These are phyloP conservation scores for Palythoa caribaeorum DNA, from an alignment of 92 coral and sea anemone species.

Conservation along the genomic window DNA sequence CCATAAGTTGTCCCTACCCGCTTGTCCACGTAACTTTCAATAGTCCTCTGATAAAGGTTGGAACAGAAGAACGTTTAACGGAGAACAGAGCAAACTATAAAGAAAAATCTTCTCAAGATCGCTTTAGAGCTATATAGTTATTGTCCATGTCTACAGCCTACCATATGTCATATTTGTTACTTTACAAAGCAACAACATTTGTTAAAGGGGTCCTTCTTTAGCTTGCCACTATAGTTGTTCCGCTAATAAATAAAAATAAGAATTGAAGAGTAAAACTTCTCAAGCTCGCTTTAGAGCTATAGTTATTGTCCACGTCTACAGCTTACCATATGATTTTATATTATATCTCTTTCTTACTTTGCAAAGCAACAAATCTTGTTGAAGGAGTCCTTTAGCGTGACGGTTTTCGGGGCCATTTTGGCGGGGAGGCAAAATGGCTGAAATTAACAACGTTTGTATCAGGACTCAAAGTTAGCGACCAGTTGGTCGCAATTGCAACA, in stretches of 20 bases:
- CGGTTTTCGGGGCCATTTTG: no score
- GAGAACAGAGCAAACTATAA: background rate
- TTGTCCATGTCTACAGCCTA: background rate
- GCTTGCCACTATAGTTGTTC: no score
- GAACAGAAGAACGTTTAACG: background rate
- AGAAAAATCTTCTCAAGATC: no score
- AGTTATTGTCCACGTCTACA: background rate
- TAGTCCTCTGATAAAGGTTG: slow-evolving; percentile 69
- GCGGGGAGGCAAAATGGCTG: no score
- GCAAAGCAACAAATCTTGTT: no score
- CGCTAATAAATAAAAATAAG: no score
- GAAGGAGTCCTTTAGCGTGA: no score
- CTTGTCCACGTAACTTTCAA: slow-evolving; percentile 92
- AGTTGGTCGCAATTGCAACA: no score
- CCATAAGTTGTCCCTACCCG: slow-evolving; percentile 96
- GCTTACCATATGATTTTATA: background rate
- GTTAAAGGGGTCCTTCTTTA: background rate
- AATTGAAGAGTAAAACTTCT: background rate
- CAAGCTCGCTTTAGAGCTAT: background rate
- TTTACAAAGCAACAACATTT: background rate
- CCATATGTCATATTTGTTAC: background rate
- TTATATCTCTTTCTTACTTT: no score
- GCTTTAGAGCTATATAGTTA: background rate
- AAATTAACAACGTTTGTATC: no score
- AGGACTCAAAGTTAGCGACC: no score